A percentile compares a stretch with the other conserved stretches of the same genome.
Evolutionary conservation across 2,888 invertebrate species (phyloP).

Genomic region (Neelides folsomi): DNA sequence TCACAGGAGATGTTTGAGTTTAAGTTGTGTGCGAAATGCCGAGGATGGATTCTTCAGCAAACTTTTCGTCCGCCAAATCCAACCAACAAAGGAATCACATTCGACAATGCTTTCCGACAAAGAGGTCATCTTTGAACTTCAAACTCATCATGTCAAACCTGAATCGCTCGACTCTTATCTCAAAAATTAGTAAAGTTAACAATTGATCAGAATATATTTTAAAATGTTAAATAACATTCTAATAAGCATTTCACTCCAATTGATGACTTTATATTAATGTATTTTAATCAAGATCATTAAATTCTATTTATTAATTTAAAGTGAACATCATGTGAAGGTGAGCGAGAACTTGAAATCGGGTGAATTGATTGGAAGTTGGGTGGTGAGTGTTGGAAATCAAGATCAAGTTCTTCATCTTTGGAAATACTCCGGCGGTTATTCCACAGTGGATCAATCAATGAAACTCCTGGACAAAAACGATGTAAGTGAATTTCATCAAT

Average conservation of each 20-base stretch:
- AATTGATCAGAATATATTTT: background rate
- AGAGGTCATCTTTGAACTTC: constrained; percentile 85
- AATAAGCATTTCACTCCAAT: too few relatives aligned
- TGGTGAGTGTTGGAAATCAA: constrained; percentile 88
- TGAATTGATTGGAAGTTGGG: constrained; percentile 89
- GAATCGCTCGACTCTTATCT: constrained; percentile 76
- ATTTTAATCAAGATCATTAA: background rate
- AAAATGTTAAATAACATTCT: too few relatives aligned
- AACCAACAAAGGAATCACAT: constrained; percentile 89
- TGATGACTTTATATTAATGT: background rate
- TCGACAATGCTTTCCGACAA: constrained; percentile 93
- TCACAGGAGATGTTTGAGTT: too few relatives aligned
- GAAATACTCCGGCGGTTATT: constrained; percentile 87
- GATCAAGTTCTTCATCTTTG: constrained; percentile 95
- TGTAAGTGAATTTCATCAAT: constrained; percentile 44
- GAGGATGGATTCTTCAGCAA: constrained; percentile 77
- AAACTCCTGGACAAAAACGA: constrained; percentile 52
- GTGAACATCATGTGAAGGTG: constrained; percentile 60
- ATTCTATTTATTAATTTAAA: constrained; percentile 37
- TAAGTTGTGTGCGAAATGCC: constrained; percentile 14
- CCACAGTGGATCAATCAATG: constrained; percentile 67
- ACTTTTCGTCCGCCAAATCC: constrained; percentile 74
- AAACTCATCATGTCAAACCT: constrained; percentile 87
- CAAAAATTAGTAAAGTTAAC: constrained; percentile 65
- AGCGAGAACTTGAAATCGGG: constrained; percentile 56